A percentile compares a stretch with the other conserved stretches of the same genome.
Evolutionary conservation across 1,140 invertebrate species (phyloP).

Genomic region (Bacillus rossius): DNA sequence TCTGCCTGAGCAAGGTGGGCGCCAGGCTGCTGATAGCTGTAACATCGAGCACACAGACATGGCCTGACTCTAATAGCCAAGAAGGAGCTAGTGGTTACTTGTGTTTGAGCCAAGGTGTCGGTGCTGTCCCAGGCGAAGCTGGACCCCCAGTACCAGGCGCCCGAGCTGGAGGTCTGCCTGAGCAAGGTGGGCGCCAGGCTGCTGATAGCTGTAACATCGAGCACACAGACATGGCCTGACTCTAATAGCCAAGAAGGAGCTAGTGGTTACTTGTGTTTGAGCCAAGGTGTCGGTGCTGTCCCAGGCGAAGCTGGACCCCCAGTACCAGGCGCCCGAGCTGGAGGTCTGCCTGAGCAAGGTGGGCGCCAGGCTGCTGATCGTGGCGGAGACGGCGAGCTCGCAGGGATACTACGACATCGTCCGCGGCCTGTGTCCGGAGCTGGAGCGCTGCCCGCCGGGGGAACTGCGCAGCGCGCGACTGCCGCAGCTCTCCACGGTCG

Average conservation of each 20-base stretch:
- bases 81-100: too few species aligned
- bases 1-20: too few species aligned
- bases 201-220: constrained; percentile 42
- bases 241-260: too few species aligned
- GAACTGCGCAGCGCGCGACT: constrained; percentile 27
- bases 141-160: constrained; percentile 51
- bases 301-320: constrained; percentile 54
- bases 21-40: too few species aligned
- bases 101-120: too few species aligned
- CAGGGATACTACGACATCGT: constrained; percentile 47
- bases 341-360: constrained; percentile 51
- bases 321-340: constrained; percentile 49
- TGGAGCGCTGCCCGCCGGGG: neutral
- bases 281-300: too few species aligned
- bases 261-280: too few species aligned
- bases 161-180: constrained; percentile 50
- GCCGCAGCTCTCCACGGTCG: constrained; percentile 46
- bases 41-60: too few species aligned
- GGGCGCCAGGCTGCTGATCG: constrained; percentile 42
- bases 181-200: constrained; percentile 47
- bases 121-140: too few species aligned
- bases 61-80: too few species aligned
- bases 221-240: constrained; percentile 43
- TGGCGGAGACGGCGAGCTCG: constrained; percentile 42
- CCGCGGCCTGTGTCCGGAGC: constrained; percentile 35